Percentiles rank a stretch among this genome's conserved stretches.
Evolutionary conservation across 2,888 invertebrate genomes (phyloP).

Genomic region (Xanthia togata): DNA sequence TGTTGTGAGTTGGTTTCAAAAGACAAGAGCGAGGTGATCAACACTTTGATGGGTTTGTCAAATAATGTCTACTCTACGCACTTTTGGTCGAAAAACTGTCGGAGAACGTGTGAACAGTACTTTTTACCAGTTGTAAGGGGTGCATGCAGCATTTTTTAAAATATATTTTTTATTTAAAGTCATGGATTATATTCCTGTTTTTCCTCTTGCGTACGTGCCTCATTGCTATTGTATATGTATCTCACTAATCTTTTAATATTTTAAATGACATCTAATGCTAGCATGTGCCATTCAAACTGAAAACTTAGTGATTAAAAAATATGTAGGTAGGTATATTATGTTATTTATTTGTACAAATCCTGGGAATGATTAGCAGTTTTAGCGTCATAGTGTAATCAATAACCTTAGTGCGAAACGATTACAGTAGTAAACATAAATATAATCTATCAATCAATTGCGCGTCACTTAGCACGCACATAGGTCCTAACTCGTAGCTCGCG

Average conservation of each 20-base stretch:
- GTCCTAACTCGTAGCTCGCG: background rate
- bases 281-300: slow-evolving; percentile 5
- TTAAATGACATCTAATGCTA: background rate
- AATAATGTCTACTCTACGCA: background rate
- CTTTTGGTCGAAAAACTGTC: background rate
- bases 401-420: slow-evolving; percentile 4
- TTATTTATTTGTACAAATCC: slow-evolving; percentile 5
- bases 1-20: too few relatives aligned
- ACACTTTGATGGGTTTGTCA: background rate
- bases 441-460: slow-evolving; percentile 9
- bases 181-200: background rate
- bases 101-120: background rate
- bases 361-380: slow-evolving; percentile 4
- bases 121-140: background rate
- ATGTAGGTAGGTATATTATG: slow-evolving; percentile 2
- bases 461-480: background rate
- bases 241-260: background rate
- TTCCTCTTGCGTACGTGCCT: too few relatives aligned
- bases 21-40: background rate
- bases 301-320: background rate
- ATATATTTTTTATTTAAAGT: too few relatives aligned
- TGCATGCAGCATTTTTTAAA: background rate
- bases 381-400: slow-evolving; percentile 14
- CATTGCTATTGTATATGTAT: too few relatives aligned
- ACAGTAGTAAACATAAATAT: background rate